A percentile compares a stretch with the other conserved stretches of the same genome.
Conservation (phyloP, 1,140 invertebrate genomes). For the Rhizoglyphus robini region DNA sequence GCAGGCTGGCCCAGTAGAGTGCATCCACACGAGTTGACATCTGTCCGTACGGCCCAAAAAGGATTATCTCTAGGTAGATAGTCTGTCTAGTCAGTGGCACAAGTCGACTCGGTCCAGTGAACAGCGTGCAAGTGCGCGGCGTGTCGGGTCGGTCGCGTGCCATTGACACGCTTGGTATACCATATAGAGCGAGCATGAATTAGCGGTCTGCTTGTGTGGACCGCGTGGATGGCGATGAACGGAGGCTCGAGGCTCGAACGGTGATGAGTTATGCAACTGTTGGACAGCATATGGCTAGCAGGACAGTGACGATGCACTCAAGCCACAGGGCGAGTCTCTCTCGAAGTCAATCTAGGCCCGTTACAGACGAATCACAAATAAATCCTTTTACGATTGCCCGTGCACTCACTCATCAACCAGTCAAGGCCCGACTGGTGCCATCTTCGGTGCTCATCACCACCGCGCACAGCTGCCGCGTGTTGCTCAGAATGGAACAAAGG, state of each 20-base stretch:
- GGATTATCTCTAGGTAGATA: neutral
- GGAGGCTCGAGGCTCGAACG: neutral
- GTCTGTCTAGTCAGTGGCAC: too few relatives aligned
- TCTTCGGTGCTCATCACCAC: too few relatives aligned
- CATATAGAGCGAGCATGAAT: neutral
- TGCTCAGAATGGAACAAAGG: too few relatives aligned
- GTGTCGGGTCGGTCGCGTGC: slow-evolving; percentile 10
- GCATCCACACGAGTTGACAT: neutral
- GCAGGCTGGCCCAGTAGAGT: too few relatives aligned
- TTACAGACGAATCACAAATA: slow-evolving; percentile 4
- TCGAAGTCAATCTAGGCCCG: slow-evolving; percentile 1
- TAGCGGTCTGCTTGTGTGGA: neutral
- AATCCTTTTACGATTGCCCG: slow-evolving; percentile 15
- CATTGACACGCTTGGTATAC: slow-evolving; percentile 2
- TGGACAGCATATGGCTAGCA: slow-evolving; percentile 10
- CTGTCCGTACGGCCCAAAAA: neutral
- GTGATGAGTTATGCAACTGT: slow-evolving; percentile 3
- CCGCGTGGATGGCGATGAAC: neutral
- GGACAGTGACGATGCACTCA: neutral
- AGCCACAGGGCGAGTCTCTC: neutral
- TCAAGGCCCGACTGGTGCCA: too few relatives aligned
- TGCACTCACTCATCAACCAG: too few relatives aligned
- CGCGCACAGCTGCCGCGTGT: slow-evolving; percentile 4
- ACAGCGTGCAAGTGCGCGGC: neutral
- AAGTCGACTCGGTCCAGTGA: neutral